A percentile compares a stretch with the other conserved stretches of the same genome.
These are phyloP conservation scores for Plebejus melissa DNA, from an alignment of 2,888 invertebrate species.

Conservation along the genomic window DNA sequence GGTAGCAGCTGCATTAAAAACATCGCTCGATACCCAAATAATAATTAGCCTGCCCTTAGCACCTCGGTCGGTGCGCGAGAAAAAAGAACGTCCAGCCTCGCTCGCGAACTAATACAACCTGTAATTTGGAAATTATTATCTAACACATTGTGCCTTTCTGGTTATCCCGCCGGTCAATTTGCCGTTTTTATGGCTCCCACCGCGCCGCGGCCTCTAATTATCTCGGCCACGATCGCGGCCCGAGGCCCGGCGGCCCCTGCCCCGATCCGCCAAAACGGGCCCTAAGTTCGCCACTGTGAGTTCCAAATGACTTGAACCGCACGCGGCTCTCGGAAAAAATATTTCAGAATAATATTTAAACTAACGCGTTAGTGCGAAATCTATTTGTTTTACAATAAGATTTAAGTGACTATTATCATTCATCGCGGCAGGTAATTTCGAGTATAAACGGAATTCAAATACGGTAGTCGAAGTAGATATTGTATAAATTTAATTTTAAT, in stretches of 20 bases:
- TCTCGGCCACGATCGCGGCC: slow-evolving; percentile 73
- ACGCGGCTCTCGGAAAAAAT: slow-evolving; percentile 52
- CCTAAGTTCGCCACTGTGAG: slow-evolving; percentile 41
- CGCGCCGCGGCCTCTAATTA: slow-evolving; percentile 77
- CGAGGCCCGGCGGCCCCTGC: slow-evolving; percentile 55
- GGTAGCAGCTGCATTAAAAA: slow-evolving; percentile 78
- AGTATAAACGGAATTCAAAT: slow-evolving; percentile 31
- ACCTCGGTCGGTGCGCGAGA: slow-evolving; percentile 70
- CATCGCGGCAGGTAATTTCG: slow-evolving; percentile 25
- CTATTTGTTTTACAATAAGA: slow-evolving; percentile 73
- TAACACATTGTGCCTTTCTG: slow-evolving; percentile 80
- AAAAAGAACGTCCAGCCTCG: slow-evolving; percentile 67
- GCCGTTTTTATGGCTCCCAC: slow-evolving; percentile 79
- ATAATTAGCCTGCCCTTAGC: slow-evolving; percentile 79
- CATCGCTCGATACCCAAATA: slow-evolving; percentile 75
- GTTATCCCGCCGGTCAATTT: slow-evolving; percentile 80
- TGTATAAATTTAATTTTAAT: background rate
- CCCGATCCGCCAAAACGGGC: slow-evolving; percentile 39
- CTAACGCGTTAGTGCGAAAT: slow-evolving; percentile 67
- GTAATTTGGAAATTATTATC: slow-evolving; percentile 80
- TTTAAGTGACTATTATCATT: slow-evolving; percentile 47
- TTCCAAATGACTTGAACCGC: slow-evolving; percentile 38
- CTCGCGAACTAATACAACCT: slow-evolving; percentile 75
- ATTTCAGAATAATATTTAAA: slow-evolving; percentile 69
- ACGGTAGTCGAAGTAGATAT: slow-evolving; percentile 37